phyloP scores from a whole-genome alignment of 2,888 invertebrate genomes.

The Tachina lurida region DNA sequence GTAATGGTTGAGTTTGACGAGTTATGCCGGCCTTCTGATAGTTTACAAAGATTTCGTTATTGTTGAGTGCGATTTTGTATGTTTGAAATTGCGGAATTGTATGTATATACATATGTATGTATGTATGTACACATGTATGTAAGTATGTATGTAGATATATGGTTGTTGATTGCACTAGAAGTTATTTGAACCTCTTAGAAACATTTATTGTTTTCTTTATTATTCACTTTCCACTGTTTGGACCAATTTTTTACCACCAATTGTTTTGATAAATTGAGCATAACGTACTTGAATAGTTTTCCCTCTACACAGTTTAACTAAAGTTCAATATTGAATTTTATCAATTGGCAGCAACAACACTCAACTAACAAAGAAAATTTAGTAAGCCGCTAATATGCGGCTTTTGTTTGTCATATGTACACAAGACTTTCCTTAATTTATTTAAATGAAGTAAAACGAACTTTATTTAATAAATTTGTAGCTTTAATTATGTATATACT shows the following conservation, averaged over 20 bases:
- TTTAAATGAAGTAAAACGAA: slow-evolving; percentile 7
- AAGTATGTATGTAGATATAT: too few relatives aligned
- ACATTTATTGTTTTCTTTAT: too few relatives aligned
- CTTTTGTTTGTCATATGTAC: slow-evolving; percentile 17
- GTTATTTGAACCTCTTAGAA: too few relatives aligned
- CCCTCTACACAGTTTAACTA: slow-evolving; percentile 33
- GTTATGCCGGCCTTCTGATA: too few relatives aligned
- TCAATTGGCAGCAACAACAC: slow-evolving; percentile 33
- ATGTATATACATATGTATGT: too few relatives aligned
- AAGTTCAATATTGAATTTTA: slow-evolving; percentile 54
- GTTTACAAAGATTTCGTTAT: too few relatives aligned
- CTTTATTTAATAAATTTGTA: background rate
- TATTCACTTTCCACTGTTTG: too few relatives aligned
- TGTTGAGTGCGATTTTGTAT: too few relatives aligned
- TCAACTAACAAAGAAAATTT: slow-evolving; percentile 13
- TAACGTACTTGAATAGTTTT: slow-evolving; percentile 50
- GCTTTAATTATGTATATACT: background rate
- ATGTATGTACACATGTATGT: too few relatives aligned
- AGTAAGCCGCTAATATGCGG: slow-evolving; percentile 12
- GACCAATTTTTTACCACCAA: slow-evolving; percentile 47
- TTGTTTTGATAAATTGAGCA: slow-evolving; percentile 44
- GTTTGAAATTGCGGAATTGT: too few relatives aligned
- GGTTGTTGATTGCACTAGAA: too few relatives aligned
- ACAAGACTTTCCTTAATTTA: background rate
- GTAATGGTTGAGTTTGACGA: too few relatives aligned